Conservation (phyloP, 2,888 invertebrate genomes). For the Diachrysia chrysitis region DNA sequence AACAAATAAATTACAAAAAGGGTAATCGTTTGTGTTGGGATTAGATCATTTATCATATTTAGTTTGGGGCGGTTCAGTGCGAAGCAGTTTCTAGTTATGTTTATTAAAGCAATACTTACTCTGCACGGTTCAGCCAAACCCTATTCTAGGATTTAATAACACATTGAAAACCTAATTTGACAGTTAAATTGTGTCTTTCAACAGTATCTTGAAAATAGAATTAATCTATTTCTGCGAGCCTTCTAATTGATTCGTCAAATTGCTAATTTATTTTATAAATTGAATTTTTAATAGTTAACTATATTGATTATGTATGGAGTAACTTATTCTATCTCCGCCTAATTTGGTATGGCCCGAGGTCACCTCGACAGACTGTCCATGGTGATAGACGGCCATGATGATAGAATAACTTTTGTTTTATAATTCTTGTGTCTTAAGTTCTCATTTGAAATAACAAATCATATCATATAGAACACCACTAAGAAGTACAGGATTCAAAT, state of each 20-base stretch:
- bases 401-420: not conserved
- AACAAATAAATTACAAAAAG: too few relatives aligned
- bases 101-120: too few relatives aligned
- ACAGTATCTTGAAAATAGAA: not conserved
- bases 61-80: not conserved
- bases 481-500: too few relatives aligned
- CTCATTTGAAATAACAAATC: too few relatives aligned
- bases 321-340: not conserved
- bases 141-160: not conserved
- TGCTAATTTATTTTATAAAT: slow-evolving; percentile 8
- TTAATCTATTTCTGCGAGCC: not conserved
- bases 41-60: not conserved
- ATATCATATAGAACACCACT: too few relatives aligned
- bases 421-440: too few relatives aligned
- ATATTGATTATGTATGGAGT: not conserved
- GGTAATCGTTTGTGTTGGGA: not conserved
- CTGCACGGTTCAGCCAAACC: not conserved
- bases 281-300: not conserved
- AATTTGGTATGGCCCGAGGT: not conserved
- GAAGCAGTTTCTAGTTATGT: not conserved
- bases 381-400: not conserved
- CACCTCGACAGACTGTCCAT: not conserved
- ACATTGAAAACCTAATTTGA: slow-evolving; percentile 1
- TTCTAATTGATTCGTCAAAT: not conserved
- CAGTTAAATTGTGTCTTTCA: not conserved